A percentile compares a stretch with the other conserved stretches of the same genome.
Conservation (phyloP, 2,888 invertebrate genomes). For the Agelastica alni region DNA sequence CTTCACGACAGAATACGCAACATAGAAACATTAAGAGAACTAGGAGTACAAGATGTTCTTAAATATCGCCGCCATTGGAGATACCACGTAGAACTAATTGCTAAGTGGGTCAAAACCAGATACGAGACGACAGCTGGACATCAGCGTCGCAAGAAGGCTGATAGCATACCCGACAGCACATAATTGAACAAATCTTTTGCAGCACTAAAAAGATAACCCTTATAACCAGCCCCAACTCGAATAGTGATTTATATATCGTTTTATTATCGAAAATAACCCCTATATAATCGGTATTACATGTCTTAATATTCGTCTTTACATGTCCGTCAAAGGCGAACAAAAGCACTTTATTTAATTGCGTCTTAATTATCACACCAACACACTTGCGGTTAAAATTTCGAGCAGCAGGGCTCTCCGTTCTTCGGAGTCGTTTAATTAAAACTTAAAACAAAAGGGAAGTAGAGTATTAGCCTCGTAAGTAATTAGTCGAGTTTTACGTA, state of each 20-base stretch:
- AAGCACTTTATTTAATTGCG: constrained; percentile 17
- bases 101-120: too few species aligned
- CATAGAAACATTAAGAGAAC: too few species aligned
- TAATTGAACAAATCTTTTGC: too few species aligned
- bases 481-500: constrained; percentile 33
- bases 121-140: too few species aligned
- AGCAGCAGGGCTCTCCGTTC: constrained; percentile 25
- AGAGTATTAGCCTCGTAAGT: constrained; percentile 27
- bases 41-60: too few species aligned
- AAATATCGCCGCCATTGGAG: too few species aligned
- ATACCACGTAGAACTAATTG: too few species aligned
- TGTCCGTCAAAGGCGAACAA: constrained; percentile 15
- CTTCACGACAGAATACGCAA: too few species aligned
- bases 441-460: constrained; percentile 30
- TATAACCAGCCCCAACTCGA: too few species aligned
- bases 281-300: constrained; percentile 1
- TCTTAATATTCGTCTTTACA: constrained; percentile 8
- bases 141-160: too few species aligned
- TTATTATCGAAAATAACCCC: not conserved
- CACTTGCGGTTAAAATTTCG: constrained; percentile 27
- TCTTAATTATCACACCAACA: constrained; percentile 28
- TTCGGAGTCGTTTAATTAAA: constrained; percentile 30
- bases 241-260: not conserved
- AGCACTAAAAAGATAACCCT: too few species aligned
- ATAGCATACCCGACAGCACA: too few species aligned